Evolutionary conservation across 1,140 invertebrate species (phyloP).

Genomic region (Chlorops oryzae): DNA sequence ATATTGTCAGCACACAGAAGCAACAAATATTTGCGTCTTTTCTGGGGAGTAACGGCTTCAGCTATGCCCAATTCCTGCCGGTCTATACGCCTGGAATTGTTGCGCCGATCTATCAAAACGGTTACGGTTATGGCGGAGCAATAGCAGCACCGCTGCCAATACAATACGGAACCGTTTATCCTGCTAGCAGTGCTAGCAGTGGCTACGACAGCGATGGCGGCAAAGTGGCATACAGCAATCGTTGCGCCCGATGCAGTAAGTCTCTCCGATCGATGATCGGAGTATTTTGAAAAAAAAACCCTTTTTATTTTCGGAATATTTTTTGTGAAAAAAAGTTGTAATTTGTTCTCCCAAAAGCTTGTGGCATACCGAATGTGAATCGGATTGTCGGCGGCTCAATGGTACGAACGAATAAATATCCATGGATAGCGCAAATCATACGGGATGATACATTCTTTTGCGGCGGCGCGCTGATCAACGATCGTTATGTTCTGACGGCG

Average conservation of each 20-base stretch:
- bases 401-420: constrained; percentile 42
- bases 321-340: constrained; percentile 8
- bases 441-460: constrained; percentile 32
- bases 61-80: constrained; percentile 6
- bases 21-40: constrained; percentile 41
- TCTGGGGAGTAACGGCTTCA: constrained; percentile 20
- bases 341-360: constrained; percentile 22
- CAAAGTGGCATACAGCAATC: constrained; percentile 35
- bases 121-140: too few species aligned
- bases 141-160: constrained; percentile 2
- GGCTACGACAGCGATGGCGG: not conserved
- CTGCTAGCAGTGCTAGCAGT: not conserved
- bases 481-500: constrained; percentile 50
- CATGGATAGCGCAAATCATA: constrained; percentile 42
- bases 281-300: constrained; percentile 3
- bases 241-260: constrained; percentile 41
- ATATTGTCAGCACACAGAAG: constrained; percentile 40
- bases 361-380: constrained; percentile 41
- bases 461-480: constrained; percentile 46
- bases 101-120: too few species aligned
- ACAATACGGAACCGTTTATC: not conserved
- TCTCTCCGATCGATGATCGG: constrained; percentile 9
- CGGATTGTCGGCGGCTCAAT: constrained; percentile 41
- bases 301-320: constrained; percentile 12
- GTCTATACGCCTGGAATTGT: too few species aligned